Conservation (phyloP, 1,140 invertebrate genomes). For the Copidosoma floridanum region DNA sequence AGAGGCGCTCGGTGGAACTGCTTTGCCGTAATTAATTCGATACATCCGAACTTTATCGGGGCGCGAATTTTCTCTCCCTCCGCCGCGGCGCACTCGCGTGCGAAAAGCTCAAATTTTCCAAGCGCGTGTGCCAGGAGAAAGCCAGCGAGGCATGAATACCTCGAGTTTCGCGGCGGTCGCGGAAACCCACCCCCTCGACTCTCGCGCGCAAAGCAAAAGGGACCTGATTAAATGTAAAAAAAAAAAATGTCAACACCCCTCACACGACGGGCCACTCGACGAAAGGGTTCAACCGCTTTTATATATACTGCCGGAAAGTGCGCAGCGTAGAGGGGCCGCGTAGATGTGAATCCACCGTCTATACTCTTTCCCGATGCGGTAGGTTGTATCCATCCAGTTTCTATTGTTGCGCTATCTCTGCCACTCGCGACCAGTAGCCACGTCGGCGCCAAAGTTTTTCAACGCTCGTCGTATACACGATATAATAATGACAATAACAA, state of each 20-base stretch:
- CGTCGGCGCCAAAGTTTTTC: conserved; percentile 43
- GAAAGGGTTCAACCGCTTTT: too few relatives aligned
- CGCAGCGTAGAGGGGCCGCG: too few relatives aligned
- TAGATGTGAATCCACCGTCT: neutral
- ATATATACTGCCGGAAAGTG: too few relatives aligned
- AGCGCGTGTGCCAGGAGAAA: too few relatives aligned
- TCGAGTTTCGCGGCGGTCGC: neutral
- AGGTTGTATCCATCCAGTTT: conserved; percentile 16
- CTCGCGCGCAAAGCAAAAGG: neutral
- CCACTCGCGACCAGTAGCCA: conserved; percentile 35
- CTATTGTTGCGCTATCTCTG: conserved; percentile 43
- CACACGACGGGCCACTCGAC: too few relatives aligned
- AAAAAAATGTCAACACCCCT: too few relatives aligned
- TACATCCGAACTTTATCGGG: too few relatives aligned
- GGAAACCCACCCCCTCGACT: neutral
- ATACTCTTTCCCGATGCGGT: neutral
- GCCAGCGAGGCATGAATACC: neutral
- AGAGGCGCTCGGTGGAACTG: neutral
- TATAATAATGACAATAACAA: too few relatives aligned
- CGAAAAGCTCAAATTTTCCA: too few relatives aligned
- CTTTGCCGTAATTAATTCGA: neutral
- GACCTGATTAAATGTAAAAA: conserved; percentile 17
- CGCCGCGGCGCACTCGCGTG: too few relatives aligned
- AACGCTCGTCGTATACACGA: conserved; percentile 1
- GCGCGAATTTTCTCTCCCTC: too few relatives aligned